Evolutionary conservation across 2,888 invertebrate species (phyloP), one percentile per base, ranked within the genome.

Genomic region (Chrysolina oricalcia): DNA sequence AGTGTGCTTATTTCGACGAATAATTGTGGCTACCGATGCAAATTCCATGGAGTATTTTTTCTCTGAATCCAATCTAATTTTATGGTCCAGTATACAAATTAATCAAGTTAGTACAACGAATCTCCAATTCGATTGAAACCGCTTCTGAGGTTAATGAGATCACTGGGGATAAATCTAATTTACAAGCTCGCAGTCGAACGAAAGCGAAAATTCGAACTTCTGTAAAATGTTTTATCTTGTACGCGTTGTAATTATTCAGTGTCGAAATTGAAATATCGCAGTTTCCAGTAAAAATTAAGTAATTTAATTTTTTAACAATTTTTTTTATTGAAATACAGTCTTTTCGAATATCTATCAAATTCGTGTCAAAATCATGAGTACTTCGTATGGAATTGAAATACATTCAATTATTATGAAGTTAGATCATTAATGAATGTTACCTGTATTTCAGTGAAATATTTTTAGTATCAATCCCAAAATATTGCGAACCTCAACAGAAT

Each of bases 131-230:
- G 17, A 53, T 53, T 9, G 53, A 19, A 53, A 19, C 17, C 19
- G 53, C 53, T 53, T 10, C 19, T 53, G 53, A 53, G 53, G 53
- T 53, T 53, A 53, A 53, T 53, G 19, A 53, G 17, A 53, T 53
- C 53, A 53, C 21, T 0, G 21, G 21, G 53, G 53, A 53, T 53
- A 53, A 21, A 53, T 53, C 53, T 53, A 53, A 53, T 53, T 53
- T 19, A 19, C 53, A 53, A n/a, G 2, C 19, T 53, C 11, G 3
- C 10, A 17, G 17, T 19, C 21, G 9, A 53, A 53, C 6, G 21
- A 53, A 19, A 21, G 9, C 53, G 53, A 19, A 53, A 48, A n/a
- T 6, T 17, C 17, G 3, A 15, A 46, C 1, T n/a, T 46, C n/a
- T 17, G 17, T 4, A 48, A 9, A 5, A 17, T n/a, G 2, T 48